Base-by-base conservation (phyloP, 1,140 invertebrate genomes). In the Littorina saxatilis region DNA sequence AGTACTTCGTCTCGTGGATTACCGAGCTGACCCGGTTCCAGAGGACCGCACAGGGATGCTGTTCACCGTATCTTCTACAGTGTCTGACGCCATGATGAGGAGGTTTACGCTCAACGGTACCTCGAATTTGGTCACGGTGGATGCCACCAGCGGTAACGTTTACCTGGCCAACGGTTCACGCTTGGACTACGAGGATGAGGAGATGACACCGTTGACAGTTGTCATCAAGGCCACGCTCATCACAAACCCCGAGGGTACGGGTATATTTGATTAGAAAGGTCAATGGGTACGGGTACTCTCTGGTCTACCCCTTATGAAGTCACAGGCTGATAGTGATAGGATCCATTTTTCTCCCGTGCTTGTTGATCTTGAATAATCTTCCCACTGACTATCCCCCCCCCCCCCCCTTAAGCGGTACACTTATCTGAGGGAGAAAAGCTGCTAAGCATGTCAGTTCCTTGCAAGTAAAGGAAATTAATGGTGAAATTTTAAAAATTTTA, bases 171-270 rank as follows among this genome's bases (percentile, higher is more conserved):
- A 63, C 17, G 76, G 58, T 1, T 37, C 63, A 17, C 52, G 76
- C 3, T 29, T 78, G 76, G 76, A 78, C 39, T 78, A 63, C 39
- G 76, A 78, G 55, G 43, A 78, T 39, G 76, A 78, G n/a, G 35
- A 37, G 1, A 78, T 78, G 76, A 5, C 27, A 29, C 76, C 37
- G n/a, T 5, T 78, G 17, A 61, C 9, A 4, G 27, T 78, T 23
- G 76, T 78, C 55, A 39, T 78, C 29, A 39, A 78, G 43, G 76
- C 76, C 11, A 78, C 58, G 5, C 32, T n/a, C 20, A 17, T 37
- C 23, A 61, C 0, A 15, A 66, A 80, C 47, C 40, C 20, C 1
- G 50, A 32, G 29, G 78, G 63, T 80, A 72, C 43, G 43, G 43
- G n/a, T n/a, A n/a, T n/a, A n/a, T n/a, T n/a, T n/a, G n/a, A n/a